Conservation (phyloP, 2,888 invertebrate genomes). For the Spisula solida region DNA sequence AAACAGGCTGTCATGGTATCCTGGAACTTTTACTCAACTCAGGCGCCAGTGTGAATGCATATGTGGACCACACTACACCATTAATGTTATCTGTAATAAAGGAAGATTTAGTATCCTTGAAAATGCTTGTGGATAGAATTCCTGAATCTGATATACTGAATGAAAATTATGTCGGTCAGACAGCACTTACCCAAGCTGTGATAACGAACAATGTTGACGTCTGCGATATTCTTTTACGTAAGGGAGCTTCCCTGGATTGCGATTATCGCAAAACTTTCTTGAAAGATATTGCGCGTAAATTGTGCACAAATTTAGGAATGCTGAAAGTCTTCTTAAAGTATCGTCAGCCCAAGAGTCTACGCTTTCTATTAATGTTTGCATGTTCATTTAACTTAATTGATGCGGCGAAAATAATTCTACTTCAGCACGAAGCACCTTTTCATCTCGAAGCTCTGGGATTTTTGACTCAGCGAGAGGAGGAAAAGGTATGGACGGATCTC, state of each 20-base stretch:
- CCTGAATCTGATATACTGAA: constrained; percentile 32
- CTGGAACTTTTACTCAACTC: constrained; percentile 20
- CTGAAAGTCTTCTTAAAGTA: constrained; percentile 43
- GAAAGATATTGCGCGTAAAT: constrained; percentile 16
- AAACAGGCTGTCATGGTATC: constrained; percentile 26
- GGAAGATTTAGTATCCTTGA: constrained; percentile 37
- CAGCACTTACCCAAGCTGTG: constrained; percentile 54
- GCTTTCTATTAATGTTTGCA: constrained; percentile 51
- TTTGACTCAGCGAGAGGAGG: constrained; percentile 48
- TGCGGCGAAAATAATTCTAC: constrained; percentile 50
- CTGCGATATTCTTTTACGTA: constrained; percentile 41
- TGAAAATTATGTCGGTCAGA: constrained; percentile 53
- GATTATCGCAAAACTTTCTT: constrained; percentile 45
- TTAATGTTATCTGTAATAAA: constrained; percentile 41
- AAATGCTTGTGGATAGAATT: constrained; percentile 30
- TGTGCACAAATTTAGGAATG: constrained; percentile 43
- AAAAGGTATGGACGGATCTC: constrained; percentile 41
- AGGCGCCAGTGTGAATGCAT: constrained; percentile 31
- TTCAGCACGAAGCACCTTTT: constrained; percentile 45
- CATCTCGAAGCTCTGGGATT: constrained; percentile 52
- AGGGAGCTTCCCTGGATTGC: constrained; percentile 47
- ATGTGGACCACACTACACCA: constrained; percentile 44
- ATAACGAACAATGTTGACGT: constrained; percentile 16
- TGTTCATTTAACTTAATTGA: constrained; percentile 49
- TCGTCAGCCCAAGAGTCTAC: constrained; percentile 24